A percentile compares a stretch with the other conserved stretches of the same genome.
phyloP scores from a whole-genome alignment of 2,888 invertebrate species.

The Metellina segmentata region DNA sequence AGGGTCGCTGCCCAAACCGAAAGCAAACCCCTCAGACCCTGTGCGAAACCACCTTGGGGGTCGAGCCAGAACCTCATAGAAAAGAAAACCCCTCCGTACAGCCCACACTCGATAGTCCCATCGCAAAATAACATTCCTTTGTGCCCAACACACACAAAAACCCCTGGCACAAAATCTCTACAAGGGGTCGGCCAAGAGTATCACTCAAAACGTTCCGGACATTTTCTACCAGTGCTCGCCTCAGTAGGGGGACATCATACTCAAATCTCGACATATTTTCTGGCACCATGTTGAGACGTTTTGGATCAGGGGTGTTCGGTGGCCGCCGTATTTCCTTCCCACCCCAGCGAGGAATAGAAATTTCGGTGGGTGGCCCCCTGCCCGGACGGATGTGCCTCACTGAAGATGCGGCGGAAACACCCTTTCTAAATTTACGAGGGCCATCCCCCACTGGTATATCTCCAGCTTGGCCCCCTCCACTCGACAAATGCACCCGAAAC shows the following conservation, averaged over 20 bases:
- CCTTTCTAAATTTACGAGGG: constrained; percentile 59
- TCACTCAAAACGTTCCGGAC: constrained; percentile 48
- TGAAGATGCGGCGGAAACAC: constrained; percentile 61
- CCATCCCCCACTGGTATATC: not conserved
- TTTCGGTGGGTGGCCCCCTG: constrained; percentile 61
- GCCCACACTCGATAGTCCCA: not conserved
- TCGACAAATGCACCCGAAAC: not conserved
- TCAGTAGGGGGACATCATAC: constrained; percentile 25
- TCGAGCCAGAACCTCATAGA: not conserved
- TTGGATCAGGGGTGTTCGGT: not conserved
- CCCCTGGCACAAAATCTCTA: constrained; percentile 14
- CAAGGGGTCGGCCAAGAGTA: constrained; percentile 46
- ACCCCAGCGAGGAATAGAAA: constrained; percentile 3
- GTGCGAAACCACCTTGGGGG: constrained; percentile 28
- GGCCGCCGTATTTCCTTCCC: not conserved
- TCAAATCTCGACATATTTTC: constrained; percentile 51
- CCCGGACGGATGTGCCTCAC: constrained; percentile 27
- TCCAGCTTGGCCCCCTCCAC: not conserved
- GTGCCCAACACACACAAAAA: not conserved
- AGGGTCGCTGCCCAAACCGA: constrained; percentile 26
- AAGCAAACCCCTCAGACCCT: constrained; percentile 11
- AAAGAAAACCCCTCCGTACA: not conserved
- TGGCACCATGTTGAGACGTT: constrained; percentile 41
- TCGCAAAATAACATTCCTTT: constrained; percentile 44
- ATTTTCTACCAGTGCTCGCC: not conserved